phyloP scores from a whole-genome alignment of 2,113 vertebrate species.

The Chitala chitala region DNA sequence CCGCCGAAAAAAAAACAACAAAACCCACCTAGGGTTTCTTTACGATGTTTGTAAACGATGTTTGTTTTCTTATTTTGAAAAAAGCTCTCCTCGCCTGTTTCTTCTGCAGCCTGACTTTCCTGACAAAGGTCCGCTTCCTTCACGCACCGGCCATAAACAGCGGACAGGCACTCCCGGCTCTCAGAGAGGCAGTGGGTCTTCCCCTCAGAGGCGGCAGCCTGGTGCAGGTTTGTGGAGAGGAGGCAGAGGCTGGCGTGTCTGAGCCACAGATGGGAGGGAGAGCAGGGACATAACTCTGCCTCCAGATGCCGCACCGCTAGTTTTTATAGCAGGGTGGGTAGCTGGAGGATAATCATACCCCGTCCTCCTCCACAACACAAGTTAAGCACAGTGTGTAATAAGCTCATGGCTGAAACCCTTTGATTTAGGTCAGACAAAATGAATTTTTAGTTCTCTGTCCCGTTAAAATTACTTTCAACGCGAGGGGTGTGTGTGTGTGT shows the following conservation, averaged over 20 bases:
- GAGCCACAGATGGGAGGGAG: constrained; percentile 51
- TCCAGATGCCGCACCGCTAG: constrained; percentile 70
- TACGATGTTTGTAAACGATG: neutral
- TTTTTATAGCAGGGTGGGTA: constrained; percentile 81
- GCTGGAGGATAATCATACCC: constrained; percentile 78
- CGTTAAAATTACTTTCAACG: constrained; percentile 63
- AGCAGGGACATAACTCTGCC: constrained; percentile 48
- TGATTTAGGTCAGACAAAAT: constrained; percentile 78
- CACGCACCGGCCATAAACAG: constrained; percentile 28
- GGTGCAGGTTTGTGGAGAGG: constrained; percentile 33
- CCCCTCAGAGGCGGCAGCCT: constrained; percentile 49
- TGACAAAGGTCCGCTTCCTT: constrained; percentile 23
- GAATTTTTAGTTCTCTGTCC: constrained; percentile 74
- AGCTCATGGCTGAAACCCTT: constrained; percentile 74
- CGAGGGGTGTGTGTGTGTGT: too few relatives aligned
- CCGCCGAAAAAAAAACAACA: constrained; percentile 1
- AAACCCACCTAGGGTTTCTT: constrained; percentile 44
- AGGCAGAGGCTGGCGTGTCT: constrained; percentile 24
- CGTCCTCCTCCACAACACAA: constrained; percentile 80
- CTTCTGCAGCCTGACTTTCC: constrained; percentile 23
- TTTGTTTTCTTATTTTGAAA: neutral
- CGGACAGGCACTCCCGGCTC: constrained; percentile 16
- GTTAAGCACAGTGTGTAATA: constrained; percentile 75
- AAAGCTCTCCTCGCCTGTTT: constrained; percentile 20
- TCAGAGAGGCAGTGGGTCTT: neutral